Evolutionary conservation across 2,113 vertebrate species (phyloP), one percentile per base, ranked within the genome.

Genomic region (Rhagologus leucostigma): DNA sequence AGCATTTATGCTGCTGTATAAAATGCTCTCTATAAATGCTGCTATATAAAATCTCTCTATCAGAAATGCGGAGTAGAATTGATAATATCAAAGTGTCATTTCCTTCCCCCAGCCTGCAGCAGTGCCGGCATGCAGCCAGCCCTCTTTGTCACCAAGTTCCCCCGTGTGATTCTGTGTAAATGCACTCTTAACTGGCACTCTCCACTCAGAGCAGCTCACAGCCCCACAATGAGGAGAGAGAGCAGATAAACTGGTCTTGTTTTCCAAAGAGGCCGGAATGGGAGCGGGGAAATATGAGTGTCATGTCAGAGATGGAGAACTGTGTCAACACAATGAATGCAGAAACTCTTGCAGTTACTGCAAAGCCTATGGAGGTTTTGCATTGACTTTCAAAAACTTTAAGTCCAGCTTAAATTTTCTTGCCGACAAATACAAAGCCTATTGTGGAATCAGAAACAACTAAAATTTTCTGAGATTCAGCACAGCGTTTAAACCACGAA

Each of bases 121-220:
- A 24, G 15, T 26, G n/a, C 35, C 0, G 1, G 68, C 8, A 0
- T 3, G 0, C 39, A 82, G 69, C 74, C 87, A 63, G 42, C 44
- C 47, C 73, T 57, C 55, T 50, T 64, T 64, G 62, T 50, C 13
- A 1, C n/a, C 0, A 0, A 57, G 29, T 37, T 89, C 46, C 67
- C 12, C 16, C 0, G 1, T 62, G 18, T 30, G 52, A n/a, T 42
- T 90, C 83, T 42, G 32, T 64, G 74, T 71, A 80, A 86, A 74
- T 49, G 13, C n/a, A 20, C 37, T 33, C 2, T 33, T 27, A 33
- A 22, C 57, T 85, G 53, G 26, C 30, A 13, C 27, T 44, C 37
- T 55, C 41, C 7, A 4, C 63, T 42, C 5, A 0, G 46, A 69
- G 41, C 67, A 77, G 16, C 53, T 76, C n/a, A 50, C 63, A 77